A percentile compares a stretch with the other conserved stretches of the same genome.
These are phyloP conservation scores for Noctua pronuba DNA, from an alignment of 2,888 invertebrate species.

Conservation along the genomic window DNA sequence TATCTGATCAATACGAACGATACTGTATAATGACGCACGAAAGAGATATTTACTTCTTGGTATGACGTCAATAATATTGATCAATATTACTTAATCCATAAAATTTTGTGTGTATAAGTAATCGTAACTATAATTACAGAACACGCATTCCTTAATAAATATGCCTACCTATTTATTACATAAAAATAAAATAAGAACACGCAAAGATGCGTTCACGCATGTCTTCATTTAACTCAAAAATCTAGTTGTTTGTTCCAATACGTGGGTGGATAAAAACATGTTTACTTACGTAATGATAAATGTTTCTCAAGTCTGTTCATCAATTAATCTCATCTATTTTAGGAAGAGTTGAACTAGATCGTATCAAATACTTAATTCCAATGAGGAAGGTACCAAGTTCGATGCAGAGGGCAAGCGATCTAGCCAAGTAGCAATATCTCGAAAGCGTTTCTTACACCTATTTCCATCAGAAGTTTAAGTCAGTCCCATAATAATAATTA, in stretches of 20 bases:
- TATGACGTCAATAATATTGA: background rate
- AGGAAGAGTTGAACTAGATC: background rate
- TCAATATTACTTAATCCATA: background rate
- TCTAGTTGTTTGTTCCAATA: background rate
- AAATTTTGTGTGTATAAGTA: background rate
- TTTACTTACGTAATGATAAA: constrained; percentile 26
- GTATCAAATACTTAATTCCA: background rate
- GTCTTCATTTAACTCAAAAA: background rate
- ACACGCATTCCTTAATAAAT: background rate
- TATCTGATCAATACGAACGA: background rate
- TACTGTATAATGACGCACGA: background rate
- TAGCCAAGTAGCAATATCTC: no score
- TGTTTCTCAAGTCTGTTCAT: background rate
- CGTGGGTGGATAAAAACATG: constrained; percentile 4
- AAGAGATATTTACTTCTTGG: background rate
- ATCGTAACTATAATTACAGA: constrained; percentile 10
- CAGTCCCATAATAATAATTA: no score
- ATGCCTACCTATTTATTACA: constrained; percentile 2
- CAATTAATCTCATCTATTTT: background rate
- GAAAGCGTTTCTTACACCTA: no score
- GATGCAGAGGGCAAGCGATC: background rate
- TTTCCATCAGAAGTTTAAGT: no score
- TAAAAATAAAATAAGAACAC: no score
- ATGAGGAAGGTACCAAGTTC: background rate
- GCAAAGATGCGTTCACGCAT: constrained; percentile 34